Evolutionary conservation across 2,797 vertebrate genomes (phyloP).

Genomic region (Alcedo atthis): DNA sequence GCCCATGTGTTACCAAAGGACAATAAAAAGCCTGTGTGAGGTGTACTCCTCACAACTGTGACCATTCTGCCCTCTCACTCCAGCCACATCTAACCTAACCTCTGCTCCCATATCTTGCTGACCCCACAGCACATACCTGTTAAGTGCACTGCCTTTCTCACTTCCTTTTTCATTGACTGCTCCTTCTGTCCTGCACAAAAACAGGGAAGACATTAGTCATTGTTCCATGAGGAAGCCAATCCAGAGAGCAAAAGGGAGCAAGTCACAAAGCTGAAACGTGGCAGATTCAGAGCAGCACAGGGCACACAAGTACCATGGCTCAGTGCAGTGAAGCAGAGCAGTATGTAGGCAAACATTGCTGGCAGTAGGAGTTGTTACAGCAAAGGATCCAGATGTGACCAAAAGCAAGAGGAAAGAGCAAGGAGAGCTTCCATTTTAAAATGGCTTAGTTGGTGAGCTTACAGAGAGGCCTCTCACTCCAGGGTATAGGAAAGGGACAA

Average conservation of each 20-base stretch:
- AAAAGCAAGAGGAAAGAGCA: neutral
- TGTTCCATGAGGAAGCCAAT: neutral
- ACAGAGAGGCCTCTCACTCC: neutral
- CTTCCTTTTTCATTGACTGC: conserved; percentile 8
- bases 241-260: neutral
- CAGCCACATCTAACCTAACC: no score
- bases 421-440: neutral
- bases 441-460: neutral
- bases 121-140: conserved; percentile 78
- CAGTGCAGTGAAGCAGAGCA: rapidly evolving
- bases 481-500: neutral
- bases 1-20: rapidly evolving
- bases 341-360: neutral
- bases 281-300: neutral
- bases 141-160: conserved; percentile 84
- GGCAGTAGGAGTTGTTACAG: neutral
- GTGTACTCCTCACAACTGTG: rapidly evolving
- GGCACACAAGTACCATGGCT: neutral
- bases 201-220: neutral
- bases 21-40: neutral
- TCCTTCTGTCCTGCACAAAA: conserved; percentile 72
- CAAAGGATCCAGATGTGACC: neutral
- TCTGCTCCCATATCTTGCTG: neutral
- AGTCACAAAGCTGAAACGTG: neutral
- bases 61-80: no score